Base-by-base conservation (phyloP, 2,888 invertebrate genomes). In the Lutraria lutraria region DNA sequence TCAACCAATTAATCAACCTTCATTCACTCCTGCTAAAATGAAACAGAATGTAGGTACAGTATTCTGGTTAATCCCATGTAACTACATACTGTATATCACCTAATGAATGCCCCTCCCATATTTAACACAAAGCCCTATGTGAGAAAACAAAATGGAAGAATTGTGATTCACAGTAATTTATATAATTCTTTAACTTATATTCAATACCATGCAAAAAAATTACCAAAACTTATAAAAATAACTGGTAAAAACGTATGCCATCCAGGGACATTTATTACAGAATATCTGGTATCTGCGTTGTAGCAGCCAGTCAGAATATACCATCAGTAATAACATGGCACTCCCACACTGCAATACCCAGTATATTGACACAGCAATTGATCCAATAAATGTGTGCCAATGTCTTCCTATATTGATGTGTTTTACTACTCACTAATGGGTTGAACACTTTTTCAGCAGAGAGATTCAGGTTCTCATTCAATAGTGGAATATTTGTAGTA, bases 321-420 rank as follows among this genome's bases (percentile, higher is more conserved):
- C 76, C 13, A 76, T 31, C 76, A 13, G 15, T 31, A 16, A 34
- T 76, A 76, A 76, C 31, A 19, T 25, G 13, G 31, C 76, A 76
- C 76, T 76, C 76, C 76, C 34, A n/a, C 76, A 76, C 76, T 31
- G 31, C 76, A 16, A 34, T 76, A 31, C 76, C 76, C 76, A 31
- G 76, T 76, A 16, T 76, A 76, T 76, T 76, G 76, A 76, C 76
- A 72, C 31, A 76, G 31, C 34, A 76, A 76, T 76, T 76, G 31
- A 76, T 76, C 76, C 76, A 76, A 76, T 76, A 76, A 63, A 25
- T 63, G 15, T 63, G 63, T 63, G 25, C 63, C 63, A 1, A 25
- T 21, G 63, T 76, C 31, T 76, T 76, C 76, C 76, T 31, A 19
- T 76, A 76, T 76, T 76, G 76, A 76, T 76, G 76, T 76, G 76